Base-by-base conservation (phyloP, 2,113 vertebrate genomes). In the Gopherus flavomarginatus region DNA sequence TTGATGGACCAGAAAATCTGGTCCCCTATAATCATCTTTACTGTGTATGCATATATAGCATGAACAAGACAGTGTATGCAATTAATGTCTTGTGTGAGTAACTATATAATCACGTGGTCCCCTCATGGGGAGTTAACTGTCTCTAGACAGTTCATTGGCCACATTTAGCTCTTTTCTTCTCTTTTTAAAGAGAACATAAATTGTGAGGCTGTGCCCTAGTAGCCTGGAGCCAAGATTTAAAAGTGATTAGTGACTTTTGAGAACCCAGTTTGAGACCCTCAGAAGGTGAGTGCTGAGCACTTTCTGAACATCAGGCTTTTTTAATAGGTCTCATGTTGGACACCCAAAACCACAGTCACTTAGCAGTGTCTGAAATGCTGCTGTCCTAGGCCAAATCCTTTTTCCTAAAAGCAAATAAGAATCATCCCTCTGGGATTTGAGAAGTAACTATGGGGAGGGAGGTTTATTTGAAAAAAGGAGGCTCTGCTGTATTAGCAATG, bases 381-480 rank as follows among this genome's bases (percentile, higher is more conserved):
- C 86, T 93, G 84, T 50, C 90, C 86, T 50, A 85, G 29, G 49
- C 89, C 77, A 81, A 92, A 92, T 29, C 65, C 77, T 7, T 84
- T 88, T 27, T n/a, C 86, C 57, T 1, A 44, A 77, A 92, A n/a
- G 21, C 69, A 53, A 80, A 21, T 56, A 53, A 80, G 0, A 5
- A 38, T 49, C 82, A 2, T 31, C 59, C 31, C 27, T 0, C 7
- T 90, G 69, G 62, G 80, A 56, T n/a, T 77, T 38, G 38, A 90
- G 13, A 11, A 19, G 13, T 59, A 35, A 65, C 62, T 35, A 19
- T 35, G 14, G 2, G 80, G 47, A 83, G 3, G 5, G 26, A 81
- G 69, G 13, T 59, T 83, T 9, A 12, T 6, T 80, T 81, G 54
- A 7, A 69, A 83, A 52, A 35, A 2, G 65, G 31, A 17, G 1